phyloP scores from a whole-genome alignment of 2,113 vertebrate genomes.

The Xyrauchen texanus region DNA sequence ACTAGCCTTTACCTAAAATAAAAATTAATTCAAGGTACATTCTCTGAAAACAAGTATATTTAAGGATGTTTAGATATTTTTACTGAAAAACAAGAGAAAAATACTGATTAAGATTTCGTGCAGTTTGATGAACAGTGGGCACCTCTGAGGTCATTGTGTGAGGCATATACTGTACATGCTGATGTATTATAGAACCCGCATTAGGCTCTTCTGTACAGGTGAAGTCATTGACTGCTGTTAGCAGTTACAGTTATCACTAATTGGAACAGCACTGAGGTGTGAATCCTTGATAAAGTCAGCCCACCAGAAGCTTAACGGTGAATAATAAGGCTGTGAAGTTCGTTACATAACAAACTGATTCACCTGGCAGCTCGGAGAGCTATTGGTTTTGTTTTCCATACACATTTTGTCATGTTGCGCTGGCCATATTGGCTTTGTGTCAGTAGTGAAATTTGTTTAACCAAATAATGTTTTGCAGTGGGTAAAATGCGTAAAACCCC shows the following conservation, averaged over 20 bases:
- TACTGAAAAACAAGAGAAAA: too few species aligned
- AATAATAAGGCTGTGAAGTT: background rate
- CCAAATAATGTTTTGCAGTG: slow-evolving; percentile 1
- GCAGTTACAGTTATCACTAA: background rate
- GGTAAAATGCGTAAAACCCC: slow-evolving; percentile 7
- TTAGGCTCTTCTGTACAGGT: slow-evolving; percentile 26
- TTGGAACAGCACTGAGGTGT: background rate
- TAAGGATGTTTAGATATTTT: too few species aligned
- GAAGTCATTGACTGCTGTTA: background rate
- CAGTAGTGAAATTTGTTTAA: background rate
- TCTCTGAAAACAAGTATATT: too few species aligned
- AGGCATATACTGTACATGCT: background rate
- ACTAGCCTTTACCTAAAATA: too few species aligned
- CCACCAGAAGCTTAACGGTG: slow-evolving; percentile 17
- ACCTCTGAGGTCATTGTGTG: background rate
- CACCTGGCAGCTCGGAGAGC: background rate
- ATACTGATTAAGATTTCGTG: too few species aligned
- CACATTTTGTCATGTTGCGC: slow-evolving; percentile 6
- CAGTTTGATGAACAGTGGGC: too few species aligned
- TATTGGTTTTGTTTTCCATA: slow-evolving; percentile 34
- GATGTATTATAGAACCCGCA: slow-evolving; percentile 20
- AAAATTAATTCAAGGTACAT: too few species aligned
- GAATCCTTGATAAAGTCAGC: background rate
- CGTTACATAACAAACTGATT: slow-evolving; percentile 1
- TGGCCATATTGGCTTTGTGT: slow-evolving; percentile 14